A percentile compares a stretch with the other conserved stretches of the same genome.
These are phyloP conservation scores for human DNA, from an alignment of 2,113 vertebrate species.

Conservation along the genomic window GRCh38 chrX:87428501-87429000, in stretches of 20 bases:
- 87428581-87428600: not conserved
- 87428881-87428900: not conserved
- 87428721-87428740: not conserved
- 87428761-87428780: not conserved
- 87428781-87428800: not conserved
- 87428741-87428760: not conserved
- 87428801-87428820: not conserved
- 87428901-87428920: not conserved
- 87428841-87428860: slow-evolving; percentile 13
- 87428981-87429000: not conserved
- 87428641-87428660: not conserved
- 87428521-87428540: not conserved
- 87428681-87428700: not conserved
- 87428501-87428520: not conserved
- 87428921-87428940: not conserved
- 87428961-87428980: not conserved
- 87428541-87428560: not conserved
- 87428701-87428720: not conserved
- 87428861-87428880: not conserved
- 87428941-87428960: not conserved
- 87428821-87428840: not conserved
- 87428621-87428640: not conserved
- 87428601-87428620: not conserved
- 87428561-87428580: not conserved
- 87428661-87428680: not conserved